Conservation (phyloP, 1,140 invertebrate species). For the Whitmania pigra region DNA sequence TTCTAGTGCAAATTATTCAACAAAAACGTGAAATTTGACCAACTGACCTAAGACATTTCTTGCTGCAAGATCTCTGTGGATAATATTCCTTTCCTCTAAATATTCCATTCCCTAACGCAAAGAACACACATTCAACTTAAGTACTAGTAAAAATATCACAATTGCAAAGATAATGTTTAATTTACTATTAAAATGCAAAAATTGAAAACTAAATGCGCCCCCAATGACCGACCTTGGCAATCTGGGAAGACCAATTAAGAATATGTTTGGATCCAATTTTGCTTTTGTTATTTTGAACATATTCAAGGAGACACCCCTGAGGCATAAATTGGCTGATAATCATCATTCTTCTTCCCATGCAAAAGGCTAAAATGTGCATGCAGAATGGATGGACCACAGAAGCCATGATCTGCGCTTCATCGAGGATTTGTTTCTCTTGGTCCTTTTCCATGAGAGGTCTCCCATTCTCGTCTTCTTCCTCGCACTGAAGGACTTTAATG, state of each 20-base stretch:
- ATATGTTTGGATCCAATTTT: conserved; percentile 88
- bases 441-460: conserved; percentile 47
- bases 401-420: conserved; percentile 96
- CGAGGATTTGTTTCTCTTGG: conserved; percentile 83
- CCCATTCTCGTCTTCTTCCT: conserved; percentile 57
- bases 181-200: too few relatives aligned
- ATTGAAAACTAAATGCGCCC: not conserved
- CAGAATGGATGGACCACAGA: conserved; percentile 90
- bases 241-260: conserved; percentile 94
- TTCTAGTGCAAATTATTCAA: not conserved
- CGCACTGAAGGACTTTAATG: conserved; percentile 85
- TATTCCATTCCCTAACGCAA: conserved; percentile 71
- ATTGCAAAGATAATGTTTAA: too few relatives aligned
- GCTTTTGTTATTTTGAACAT: conserved; percentile 78
- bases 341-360: conserved; percentile 93
- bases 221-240: conserved; percentile 57
- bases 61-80: conserved; percentile 88
- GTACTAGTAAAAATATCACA: too few relatives aligned
- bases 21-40: too few relatives aligned
- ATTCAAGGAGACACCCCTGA: conserved; percentile 83
- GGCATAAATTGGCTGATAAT: conserved; percentile 94
- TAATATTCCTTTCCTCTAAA: conserved; percentile 79
- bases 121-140: too few relatives aligned
- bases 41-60: conserved; percentile 66
- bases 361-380: conserved; percentile 82